phyloP scores from a whole-genome alignment of 2,113 vertebrate species.

The Harpagus bidentatus region DNA sequence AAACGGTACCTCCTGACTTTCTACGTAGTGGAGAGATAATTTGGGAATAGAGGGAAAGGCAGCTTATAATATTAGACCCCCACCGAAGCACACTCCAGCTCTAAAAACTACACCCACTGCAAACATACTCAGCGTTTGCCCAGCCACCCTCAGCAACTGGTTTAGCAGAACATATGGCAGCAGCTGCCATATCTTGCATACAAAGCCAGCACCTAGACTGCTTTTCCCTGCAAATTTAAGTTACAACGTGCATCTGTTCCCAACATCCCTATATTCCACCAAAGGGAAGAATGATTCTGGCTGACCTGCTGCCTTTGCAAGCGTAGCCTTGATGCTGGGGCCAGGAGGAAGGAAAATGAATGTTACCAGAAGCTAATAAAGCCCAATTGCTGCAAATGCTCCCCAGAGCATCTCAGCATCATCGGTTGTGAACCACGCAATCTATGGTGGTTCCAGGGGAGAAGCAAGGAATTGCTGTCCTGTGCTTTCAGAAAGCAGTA shows the following conservation, averaged over 20 bases:
- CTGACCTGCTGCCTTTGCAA: background rate
- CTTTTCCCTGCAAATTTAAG: background rate
- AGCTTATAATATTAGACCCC: background rate
- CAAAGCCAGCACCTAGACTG: background rate
- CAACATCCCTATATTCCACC: background rate
- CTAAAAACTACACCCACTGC: background rate
- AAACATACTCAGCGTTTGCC: background rate
- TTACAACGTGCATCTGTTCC: background rate
- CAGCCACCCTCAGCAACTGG: background rate
- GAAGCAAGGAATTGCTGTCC: background rate
- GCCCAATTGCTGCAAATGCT: background rate
- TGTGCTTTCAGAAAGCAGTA: background rate
- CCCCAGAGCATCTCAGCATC: background rate
- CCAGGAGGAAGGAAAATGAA: background rate
- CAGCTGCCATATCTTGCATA: background rate
- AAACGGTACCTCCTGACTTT: background rate
- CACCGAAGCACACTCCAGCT: background rate
- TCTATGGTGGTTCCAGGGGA: background rate
- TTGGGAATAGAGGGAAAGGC: background rate
- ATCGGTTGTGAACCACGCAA: rapidly evolving
- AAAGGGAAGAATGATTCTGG: background rate
- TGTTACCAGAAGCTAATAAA: background rate
- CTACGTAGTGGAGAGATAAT: background rate
- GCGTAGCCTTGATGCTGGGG: background rate
- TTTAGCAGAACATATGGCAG: background rate